These are phyloP conservation scores for Solenopsis fugax DNA, from an alignment of 1,140 invertebrate genomes.

Conservation along the genomic window DNA sequence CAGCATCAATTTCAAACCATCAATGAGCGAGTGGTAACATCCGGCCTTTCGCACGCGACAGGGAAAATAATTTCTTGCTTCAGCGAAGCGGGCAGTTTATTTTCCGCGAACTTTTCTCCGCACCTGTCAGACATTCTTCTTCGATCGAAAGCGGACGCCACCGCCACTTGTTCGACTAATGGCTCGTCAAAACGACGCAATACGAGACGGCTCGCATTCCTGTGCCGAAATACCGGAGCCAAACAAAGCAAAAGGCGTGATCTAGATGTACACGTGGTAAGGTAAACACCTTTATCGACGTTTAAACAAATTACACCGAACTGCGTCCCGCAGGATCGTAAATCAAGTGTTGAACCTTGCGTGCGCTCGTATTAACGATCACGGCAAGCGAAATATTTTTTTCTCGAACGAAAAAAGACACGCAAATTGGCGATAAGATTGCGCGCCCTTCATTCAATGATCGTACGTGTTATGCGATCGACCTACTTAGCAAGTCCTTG, in stretches of 20 bases:
- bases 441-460: not conserved
- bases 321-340: not conserved
- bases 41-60: not conserved
- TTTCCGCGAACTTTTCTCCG: slow-evolving; percentile 45
- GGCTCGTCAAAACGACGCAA: slow-evolving; percentile 22
- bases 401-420: not conserved
- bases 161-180: slow-evolving; percentile 22
- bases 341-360: not conserved
- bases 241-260: not conserved
- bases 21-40: slow-evolving; percentile 30
- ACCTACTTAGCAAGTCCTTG: not conserved
- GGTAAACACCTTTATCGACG: slow-evolving; percentile 4
- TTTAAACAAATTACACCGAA: slow-evolving; percentile 31
- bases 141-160: slow-evolving; percentile 4
- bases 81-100: slow-evolving; percentile 22
- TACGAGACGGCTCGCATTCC: not conserved
- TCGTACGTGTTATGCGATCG: not conserved
- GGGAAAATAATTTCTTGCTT: slow-evolving; percentile 62
- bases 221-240: slow-evolving; percentile 13
- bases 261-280: slow-evolving; percentile 19
- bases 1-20: slow-evolving; percentile 24
- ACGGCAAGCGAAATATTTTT: slow-evolving; percentile 16
- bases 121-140: slow-evolving; percentile 37
- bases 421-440: slow-evolving; percentile 27
- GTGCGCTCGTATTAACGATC: not conserved